Conservation (phyloP, 2,113 vertebrate species). For the Nothobranchius kuhntae region DNA sequence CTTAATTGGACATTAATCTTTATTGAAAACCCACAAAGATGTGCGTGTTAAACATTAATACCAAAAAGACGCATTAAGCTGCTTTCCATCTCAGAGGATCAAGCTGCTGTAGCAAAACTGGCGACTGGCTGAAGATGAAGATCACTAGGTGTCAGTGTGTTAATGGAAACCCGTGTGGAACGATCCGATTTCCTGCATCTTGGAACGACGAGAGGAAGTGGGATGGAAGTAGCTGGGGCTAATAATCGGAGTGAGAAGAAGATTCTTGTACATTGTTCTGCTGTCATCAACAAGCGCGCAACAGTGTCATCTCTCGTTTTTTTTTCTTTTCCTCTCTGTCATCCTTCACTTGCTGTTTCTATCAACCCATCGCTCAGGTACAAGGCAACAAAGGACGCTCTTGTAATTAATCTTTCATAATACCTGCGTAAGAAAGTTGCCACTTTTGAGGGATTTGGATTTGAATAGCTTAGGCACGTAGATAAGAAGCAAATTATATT, state of each 20-base stretch:
- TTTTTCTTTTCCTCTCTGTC: slow-evolving; percentile 64
- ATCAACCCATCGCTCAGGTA: slow-evolving; percentile 90
- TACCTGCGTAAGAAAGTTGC: slow-evolving; percentile 95
- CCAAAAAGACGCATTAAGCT: slow-evolving; percentile 62
- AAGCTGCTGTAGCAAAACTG: slow-evolving; percentile 49
- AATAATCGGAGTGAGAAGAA: slow-evolving; percentile 73
- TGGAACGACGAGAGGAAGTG: slow-evolving; percentile 24
- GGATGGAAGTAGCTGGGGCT: slow-evolving; percentile 61
- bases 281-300: slow-evolving; percentile 87
- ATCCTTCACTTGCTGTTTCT: slow-evolving; percentile 73
- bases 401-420: slow-evolving; percentile 99
- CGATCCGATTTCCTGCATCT: slow-evolving; percentile 72
- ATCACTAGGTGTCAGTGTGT: slow-evolving; percentile 79
- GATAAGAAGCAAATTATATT: slow-evolving; percentile 99
- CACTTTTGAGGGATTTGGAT: slow-evolving; percentile 96
- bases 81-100: slow-evolving; percentile 67
- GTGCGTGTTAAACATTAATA: slow-evolving; percentile 62
- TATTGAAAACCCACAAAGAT: slow-evolving; percentile 66
- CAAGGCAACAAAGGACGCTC: slow-evolving; percentile 86
- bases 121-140: slow-evolving; percentile 77
- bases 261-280: slow-evolving; percentile 85
- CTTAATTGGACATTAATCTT: slow-evolving; percentile 68
- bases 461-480: slow-evolving; percentile 91
- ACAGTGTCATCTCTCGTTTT: slow-evolving; percentile 93
- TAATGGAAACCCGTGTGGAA: slow-evolving; percentile 85